Evolutionary conservation across 2,113 vertebrate genomes (phyloP), one percentile per base, ranked within the genome.

Genomic region (Motacilla tschutschensis): DNA sequence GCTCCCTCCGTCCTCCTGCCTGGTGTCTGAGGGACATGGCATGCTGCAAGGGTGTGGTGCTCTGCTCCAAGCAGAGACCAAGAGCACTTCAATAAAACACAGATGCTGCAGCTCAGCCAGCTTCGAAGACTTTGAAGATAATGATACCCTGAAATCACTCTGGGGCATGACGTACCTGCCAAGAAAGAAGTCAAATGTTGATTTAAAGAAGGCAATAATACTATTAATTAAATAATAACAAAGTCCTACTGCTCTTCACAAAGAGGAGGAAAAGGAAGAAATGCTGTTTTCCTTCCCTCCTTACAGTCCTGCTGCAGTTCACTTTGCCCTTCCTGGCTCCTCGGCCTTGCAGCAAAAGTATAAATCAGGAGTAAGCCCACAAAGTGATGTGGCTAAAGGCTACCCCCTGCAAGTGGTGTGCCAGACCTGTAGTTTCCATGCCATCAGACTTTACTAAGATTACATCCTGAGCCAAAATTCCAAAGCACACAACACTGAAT

Each of bases 111-210:
- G 82, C 62, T 84, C 79, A 88, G 76, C 48, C 85, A 80, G 64
- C 69, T 87, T 93, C 2, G 2, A 88, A 88, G 70, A 65, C 87
- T 91, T 93, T 91, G 87, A 95, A 91, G 92, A 83, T 92, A 89
- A 94, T 80, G 60, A 75, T 69, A 85, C 82, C 41, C 73, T 91
- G 76, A 93, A 92, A 60, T 78, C 58, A 57, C 17, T 40, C 20
- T 17, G 16, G 2, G 73, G 69, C 72, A 74, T 5, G 38, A 82
- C 1, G 69, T 67, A 87, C 87, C 83, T 93, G 69, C 81, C 72
- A 77, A 73, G 85, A 66, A 79, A 91, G 75, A 79, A 87, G 71
- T 57, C 17, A 77, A 81, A 82, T 55, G 71, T 55, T 92, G 81
- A 71, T 88, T 87, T 88, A 79, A 87, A 85, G 81, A 79, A 76